Evolutionary conservation across 2,113 vertebrate species (phyloP).

Genomic region (Thermophis baileyi): DNA sequence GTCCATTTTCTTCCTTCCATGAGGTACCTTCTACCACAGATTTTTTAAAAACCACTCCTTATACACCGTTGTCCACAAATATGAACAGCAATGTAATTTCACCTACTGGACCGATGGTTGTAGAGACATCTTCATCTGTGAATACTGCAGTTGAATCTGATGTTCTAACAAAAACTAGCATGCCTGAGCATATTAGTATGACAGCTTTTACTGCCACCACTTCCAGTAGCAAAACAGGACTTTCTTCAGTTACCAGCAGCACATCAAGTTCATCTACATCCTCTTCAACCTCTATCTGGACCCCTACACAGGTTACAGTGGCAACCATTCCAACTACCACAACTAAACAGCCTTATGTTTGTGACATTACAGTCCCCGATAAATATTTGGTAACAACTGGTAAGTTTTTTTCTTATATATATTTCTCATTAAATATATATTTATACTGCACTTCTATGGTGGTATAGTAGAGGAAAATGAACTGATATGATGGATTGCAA

Average conservation of each 20-base stretch:
- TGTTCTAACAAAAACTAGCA: slow-evolving; percentile 39
- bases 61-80: fast-evolving
- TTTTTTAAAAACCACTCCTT: slow-evolving; percentile 7
- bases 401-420: slow-evolving; percentile 60
- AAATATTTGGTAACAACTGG: slow-evolving; percentile 82
- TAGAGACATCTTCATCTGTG: background rate
- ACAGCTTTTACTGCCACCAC: background rate
- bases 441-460: background rate
- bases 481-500: background rate
- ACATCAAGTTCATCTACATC: background rate
- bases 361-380: slow-evolving; percentile 75
- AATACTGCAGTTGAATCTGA: slow-evolving; percentile 43
- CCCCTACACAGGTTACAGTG: slow-evolving; percentile 33
- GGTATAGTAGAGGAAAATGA: background rate
- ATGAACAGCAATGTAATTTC: background rate
- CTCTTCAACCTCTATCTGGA: background rate
- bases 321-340: slow-evolving; percentile 62
- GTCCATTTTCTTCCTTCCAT: slow-evolving; percentile 41
- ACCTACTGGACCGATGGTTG: slow-evolving; percentile 19
- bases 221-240: background rate
- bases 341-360: slow-evolving; percentile 77
- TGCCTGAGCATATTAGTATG: slow-evolving; percentile 15
- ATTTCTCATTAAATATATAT: background rate
- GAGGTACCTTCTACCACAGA: slow-evolving; percentile 32
- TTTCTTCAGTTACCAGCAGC: slow-evolving; percentile 1